These are phyloP conservation scores for Actenoides hombroni DNA, from an alignment of 2,113 vertebrate species.

Conservation along the genomic window DNA sequence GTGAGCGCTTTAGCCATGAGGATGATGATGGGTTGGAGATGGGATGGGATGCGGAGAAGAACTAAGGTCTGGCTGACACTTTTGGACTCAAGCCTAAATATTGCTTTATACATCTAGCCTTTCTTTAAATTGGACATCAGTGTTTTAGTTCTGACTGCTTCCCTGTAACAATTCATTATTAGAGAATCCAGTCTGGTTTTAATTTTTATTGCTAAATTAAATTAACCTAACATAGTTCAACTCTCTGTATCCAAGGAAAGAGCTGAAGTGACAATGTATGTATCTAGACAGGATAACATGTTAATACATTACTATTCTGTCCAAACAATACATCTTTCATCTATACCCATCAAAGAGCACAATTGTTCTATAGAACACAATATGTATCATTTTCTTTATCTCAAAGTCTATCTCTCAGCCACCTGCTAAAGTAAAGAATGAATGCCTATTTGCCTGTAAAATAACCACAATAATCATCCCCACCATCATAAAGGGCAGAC, in stretches of 20 bases:
- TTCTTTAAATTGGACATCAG: background rate
- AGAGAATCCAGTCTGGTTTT: background rate
- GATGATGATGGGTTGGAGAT: background rate
- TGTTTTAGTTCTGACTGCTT: background rate
- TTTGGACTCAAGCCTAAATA: background rate
- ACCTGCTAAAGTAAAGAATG: background rate
- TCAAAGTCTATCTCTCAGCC: background rate
- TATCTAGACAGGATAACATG: background rate
- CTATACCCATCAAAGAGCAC: background rate
- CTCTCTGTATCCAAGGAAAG: background rate
- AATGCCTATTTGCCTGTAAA: background rate
- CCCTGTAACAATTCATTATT: background rate
- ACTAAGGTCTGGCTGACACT: background rate
- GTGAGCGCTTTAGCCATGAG: background rate
- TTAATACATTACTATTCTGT: background rate
- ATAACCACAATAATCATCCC: background rate
- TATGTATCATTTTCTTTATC: background rate
- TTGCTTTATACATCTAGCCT: background rate
- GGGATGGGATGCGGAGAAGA: background rate
- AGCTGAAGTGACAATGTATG: background rate
- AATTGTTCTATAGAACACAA: background rate
- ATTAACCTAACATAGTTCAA: background rate
- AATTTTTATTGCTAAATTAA: background rate
- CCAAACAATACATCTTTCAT: background rate
- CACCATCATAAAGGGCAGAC: background rate